These are phyloP conservation scores for Probaryconus sp. DNA, from an alignment of 1,140 invertebrate species.

Conservation along the genomic window DNA sequence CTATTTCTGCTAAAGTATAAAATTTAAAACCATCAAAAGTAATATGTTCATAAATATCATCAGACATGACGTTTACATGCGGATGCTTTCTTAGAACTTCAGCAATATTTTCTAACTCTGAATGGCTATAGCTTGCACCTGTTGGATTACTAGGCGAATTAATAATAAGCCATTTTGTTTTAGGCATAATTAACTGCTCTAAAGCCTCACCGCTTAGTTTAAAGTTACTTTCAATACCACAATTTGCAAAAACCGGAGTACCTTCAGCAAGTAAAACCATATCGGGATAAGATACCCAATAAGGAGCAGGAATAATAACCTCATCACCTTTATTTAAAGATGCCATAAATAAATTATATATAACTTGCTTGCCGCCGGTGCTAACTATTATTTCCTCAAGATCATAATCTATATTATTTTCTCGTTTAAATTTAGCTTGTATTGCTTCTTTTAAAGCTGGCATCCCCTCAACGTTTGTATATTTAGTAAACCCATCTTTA, in stretches of 20 bases:
- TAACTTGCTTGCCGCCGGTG: background rate
- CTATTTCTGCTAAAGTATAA: background rate
- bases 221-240: background rate
- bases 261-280: conserved; percentile 1
- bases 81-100: background rate
- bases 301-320: conserved; percentile 5
- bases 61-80: background rate
- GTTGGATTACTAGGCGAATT: conserved; percentile 2
- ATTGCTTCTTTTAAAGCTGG: conserved; percentile 26
- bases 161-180: background rate
- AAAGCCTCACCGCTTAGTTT: background rate
- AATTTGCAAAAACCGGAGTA: background rate
- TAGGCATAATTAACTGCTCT: background rate
- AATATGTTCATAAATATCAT: conserved; percentile 10
- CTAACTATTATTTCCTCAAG: background rate
- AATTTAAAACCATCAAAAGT: background rate
- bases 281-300: conserved; percentile 5
- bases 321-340: background rate
- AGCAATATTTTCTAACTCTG: background rate
- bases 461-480: conserved; percentile 27
- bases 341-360: conserved; percentile 1
- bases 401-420: background rate
- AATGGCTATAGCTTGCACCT: background rate
- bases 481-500: conserved; percentile 27
- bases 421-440: conserved; percentile 12